Base-by-base conservation (phyloP, 2,888 invertebrate species). In the Boloria euphrosyne region DNA sequence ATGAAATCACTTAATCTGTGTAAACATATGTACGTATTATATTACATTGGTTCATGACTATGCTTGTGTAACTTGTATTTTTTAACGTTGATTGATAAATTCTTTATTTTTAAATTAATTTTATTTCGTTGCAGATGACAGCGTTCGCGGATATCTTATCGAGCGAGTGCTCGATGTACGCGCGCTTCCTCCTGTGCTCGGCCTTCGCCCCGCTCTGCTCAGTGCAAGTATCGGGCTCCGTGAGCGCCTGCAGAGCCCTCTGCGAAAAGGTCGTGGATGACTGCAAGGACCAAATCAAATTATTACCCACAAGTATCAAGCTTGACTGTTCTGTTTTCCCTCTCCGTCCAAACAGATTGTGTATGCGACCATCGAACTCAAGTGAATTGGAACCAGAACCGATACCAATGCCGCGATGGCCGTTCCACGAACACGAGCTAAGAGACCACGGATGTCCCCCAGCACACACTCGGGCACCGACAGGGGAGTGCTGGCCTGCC, bases 131-230 rank as follows among this genome's bases (percentile, higher is more conserved):
- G 22, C 94, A 96, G 96, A 94, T 96, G 83, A 88, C 93, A 69
- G 90, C 94, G 69, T 95, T 96, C 85, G 91, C 95, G 79, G 95
- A 95, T 0, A 92, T 97, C 68, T 94, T 97, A 63, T 94, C 96
- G 74, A 95, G 95, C 78, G 95, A 95, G 61, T 98, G 98, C 82
- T 97, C 97, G 4, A 92, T 94, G 66, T 95, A 97, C 79, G 94
- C 97, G 51, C 94, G 96, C 74, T 96, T 98, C 86, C 95, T 98
- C 80, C 94, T 98, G 69, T 98, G 98, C 90, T 96, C 97, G 16
- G 95, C 98, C 62, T 97, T 97, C 86, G 96, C 97, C 13, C 98
- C 98, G 47, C 95, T 98, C 84, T 98, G 98, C 87, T 97, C 97
- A 43, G 96, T 96, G 79, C 95, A 97, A 84, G 96, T 97, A 71